Conservation (phyloP, 2,888 invertebrate species). For the Allacma fusca region DNA sequence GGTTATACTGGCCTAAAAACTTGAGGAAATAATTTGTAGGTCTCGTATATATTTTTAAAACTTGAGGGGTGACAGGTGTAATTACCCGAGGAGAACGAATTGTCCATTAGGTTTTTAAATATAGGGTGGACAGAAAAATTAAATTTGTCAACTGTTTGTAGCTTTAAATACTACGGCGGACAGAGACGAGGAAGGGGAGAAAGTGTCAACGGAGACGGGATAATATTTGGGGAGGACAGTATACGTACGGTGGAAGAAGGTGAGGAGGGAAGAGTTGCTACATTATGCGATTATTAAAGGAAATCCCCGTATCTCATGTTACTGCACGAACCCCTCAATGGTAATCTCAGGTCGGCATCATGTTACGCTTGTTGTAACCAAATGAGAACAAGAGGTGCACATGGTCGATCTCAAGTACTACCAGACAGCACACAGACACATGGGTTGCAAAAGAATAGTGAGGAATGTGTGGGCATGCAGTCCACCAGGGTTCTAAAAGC, state of each 20-base stretch:
- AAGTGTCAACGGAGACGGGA: constrained; percentile 23
- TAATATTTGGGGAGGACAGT: neutral
- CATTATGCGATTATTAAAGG: constrained; percentile 34
- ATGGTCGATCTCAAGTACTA: constrained; percentile 25
- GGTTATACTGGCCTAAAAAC: too few relatives aligned
- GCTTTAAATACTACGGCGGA: neutral
- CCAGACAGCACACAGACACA: neutral
- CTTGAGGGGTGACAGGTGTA: neutral
- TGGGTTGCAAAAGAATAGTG: neutral
- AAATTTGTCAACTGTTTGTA: too few relatives aligned
- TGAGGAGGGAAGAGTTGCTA: constrained; percentile 6
- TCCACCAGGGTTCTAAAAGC: neutral
- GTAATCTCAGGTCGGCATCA: constrained; percentile 47
- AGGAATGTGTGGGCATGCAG: constrained; percentile 8
- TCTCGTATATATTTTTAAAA: too few relatives aligned
- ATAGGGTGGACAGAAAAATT: neutral
- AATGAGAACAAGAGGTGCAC: constrained; percentile 40
- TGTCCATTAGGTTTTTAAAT: neutral
- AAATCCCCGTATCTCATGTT: constrained; percentile 54
- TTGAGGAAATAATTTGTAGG: too few relatives aligned
- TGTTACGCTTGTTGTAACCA: constrained; percentile 36
- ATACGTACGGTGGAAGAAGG: constrained; percentile 1
- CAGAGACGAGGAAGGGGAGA: neutral
- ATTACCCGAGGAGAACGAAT: neutral
- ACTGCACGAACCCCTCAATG: constrained; percentile 47